Percentiles rank a stretch among this genome's conserved stretches.
These are phyloP conservation scores for Morpho helenor DNA, from an alignment of 2,888 invertebrate species.

Conservation along the genomic window DNA sequence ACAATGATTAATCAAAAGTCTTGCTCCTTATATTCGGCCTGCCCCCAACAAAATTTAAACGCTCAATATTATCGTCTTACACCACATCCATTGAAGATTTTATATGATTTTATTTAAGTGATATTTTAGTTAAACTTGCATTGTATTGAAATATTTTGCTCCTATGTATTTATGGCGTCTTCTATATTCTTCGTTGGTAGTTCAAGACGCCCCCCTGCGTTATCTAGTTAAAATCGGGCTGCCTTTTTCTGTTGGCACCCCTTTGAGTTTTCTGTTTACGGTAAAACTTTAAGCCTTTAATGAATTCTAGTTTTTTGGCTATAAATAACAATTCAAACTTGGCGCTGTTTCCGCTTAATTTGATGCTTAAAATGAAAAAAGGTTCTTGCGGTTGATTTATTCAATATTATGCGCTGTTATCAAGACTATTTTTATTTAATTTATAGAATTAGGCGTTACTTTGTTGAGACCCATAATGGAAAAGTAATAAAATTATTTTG, in stretches of 20 bases:
- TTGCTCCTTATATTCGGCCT: constrained; percentile 54
- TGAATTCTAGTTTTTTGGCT: constrained; percentile 33
- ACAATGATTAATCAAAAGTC: constrained; percentile 63
- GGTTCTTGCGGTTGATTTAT: background rate
- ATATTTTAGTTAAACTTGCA: constrained; percentile 1
- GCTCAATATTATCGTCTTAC: background rate
- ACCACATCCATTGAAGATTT: constrained; percentile 22
- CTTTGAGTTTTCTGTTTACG: constrained; percentile 39
- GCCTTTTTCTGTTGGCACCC: constrained; percentile 57
- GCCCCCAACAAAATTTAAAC: constrained; percentile 31
- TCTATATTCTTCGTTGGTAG: constrained; percentile 4
- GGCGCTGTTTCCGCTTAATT: constrained; percentile 10
- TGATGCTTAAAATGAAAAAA: constrained; percentile 23
- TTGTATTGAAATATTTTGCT: constrained; percentile 5
- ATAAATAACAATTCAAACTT: constrained; percentile 27
- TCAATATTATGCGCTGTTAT: background rate
- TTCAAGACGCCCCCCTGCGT: constrained; percentile 44
- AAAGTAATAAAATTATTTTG: no score
- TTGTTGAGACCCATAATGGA: no score
- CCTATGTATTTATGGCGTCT: background rate
- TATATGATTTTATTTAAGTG: background rate
- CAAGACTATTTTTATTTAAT: no score
- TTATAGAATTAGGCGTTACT: no score
- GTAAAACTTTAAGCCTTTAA: constrained; percentile 31
- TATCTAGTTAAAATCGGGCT: constrained; percentile 63